Evolutionary conservation across 2,888 invertebrate genomes (phyloP), one percentile per base, ranked within the genome.

Genomic region (Mythimna impura): DNA sequence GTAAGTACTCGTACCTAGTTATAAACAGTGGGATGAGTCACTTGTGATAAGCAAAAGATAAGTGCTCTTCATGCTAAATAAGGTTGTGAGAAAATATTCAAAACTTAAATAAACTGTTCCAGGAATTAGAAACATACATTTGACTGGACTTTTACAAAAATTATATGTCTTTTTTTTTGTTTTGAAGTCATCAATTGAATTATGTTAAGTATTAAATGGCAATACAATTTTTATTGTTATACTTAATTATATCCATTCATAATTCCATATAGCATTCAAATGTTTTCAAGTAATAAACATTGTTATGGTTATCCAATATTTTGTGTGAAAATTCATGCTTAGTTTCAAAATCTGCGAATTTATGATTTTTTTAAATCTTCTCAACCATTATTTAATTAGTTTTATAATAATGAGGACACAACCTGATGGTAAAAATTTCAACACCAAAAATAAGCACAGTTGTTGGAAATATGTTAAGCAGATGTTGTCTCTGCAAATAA

Each of bases 381-480:
- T 1, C 8, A 17, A n/a, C 12, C n/a, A 25, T 43, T 4, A 30
- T 22, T 57, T 34, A 40, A 22, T 25, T 43, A 5, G 22, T 54
- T 54, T 73, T 20, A 50, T 30, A 57, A n/a, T 54, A 82, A 54
- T 73, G 52, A 57, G 65, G 47, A 25, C 58, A 61, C 17, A 57
- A 50, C 30, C 34, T 43, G n/a, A 52, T 52, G 52, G 72, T 61
- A 67, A 72, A 20, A 71, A 73, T 54, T 72, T 55, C 12, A 58
- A 55, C 22, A 66, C 54, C n/a, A 54, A 73, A 80, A 81, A 73
- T 84, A 72, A 63, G 69, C 58, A 64, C 79, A 83, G 73, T 74
- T 66, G 74, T 68, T 61, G 66, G 34, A 80, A 82, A 85, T 85
- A 64, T 85, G 85, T 73, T 77, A 60, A 36, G 62, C 85, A 85